phyloP scores from a whole-genome alignment of 2,113 vertebrate genomes.

The Psilopsiagon aymara region DNA sequence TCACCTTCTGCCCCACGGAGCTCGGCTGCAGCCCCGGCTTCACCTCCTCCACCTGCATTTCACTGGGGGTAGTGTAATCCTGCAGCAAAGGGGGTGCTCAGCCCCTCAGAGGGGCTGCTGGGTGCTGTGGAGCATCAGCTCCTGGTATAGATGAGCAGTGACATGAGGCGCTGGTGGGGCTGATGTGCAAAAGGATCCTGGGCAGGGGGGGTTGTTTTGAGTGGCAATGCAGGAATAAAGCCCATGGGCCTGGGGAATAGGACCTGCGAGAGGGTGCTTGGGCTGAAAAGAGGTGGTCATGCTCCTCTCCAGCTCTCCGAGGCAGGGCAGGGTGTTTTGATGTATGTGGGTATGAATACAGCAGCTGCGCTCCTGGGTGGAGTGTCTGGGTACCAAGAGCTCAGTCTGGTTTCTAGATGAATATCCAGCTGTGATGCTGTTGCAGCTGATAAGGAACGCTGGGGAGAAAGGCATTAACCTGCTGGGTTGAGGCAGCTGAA shows the following conservation, averaged over 20 bases:
- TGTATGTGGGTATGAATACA: accelerated
- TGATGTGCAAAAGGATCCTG: background rate
- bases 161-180: accelerated
- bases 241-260: accelerated
- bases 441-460: background rate
- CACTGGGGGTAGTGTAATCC: background rate
- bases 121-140: background rate
- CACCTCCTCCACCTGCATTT: background rate
- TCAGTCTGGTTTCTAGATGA: background rate
- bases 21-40: background rate
- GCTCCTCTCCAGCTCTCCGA: background rate
- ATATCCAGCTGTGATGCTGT: background rate
- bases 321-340: background rate
- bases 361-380: background rate
- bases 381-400: background rate
- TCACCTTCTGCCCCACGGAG: background rate
- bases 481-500: background rate
- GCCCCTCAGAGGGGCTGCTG: accelerated
- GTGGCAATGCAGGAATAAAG: background rate
- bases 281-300: background rate
- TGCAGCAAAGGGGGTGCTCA: background rate
- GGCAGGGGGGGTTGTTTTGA: background rate
- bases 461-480: background rate
- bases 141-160: background rate
- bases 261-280: background rate